Conservation (phyloP, 2,797 vertebrate genomes). For the Hapalemur alaotrensis region DNA sequence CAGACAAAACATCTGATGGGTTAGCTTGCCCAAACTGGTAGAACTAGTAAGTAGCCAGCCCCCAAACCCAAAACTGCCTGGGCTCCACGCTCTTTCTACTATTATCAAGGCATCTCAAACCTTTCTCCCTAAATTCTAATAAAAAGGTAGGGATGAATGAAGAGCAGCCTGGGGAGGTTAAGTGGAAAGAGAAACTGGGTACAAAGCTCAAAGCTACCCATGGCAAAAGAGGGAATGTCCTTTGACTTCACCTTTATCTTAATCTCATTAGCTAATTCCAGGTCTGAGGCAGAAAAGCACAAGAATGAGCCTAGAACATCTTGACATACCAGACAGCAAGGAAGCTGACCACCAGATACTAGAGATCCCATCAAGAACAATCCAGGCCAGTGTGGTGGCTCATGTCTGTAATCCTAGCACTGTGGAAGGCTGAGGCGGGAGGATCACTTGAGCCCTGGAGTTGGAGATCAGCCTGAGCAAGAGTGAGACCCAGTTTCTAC, state of each 20-base stretch:
- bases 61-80: not conserved
- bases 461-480: not conserved
- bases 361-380: not conserved
- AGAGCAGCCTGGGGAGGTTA: not conserved
- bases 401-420: not conserved
- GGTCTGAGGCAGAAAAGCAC: not conserved
- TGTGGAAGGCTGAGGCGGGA: not conserved
- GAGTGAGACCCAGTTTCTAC: not conserved
- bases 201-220: not conserved
- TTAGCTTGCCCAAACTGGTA: constrained; percentile 21
- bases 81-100: not conserved
- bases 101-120: not conserved
- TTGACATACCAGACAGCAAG: not conserved
- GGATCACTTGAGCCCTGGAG: too few relatives aligned
- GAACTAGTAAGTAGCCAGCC: not conserved
- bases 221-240: not conserved
- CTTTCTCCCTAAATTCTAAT: constrained; percentile 10
- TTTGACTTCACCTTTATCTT: not conserved
- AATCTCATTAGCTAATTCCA: not conserved
- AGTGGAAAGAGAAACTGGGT: not conserved
- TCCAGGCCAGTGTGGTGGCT: not conserved
- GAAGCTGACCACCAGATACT: not conserved
- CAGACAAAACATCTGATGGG: constrained; percentile 10
- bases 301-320: not conserved
- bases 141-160: not conserved